phyloP scores from a whole-genome alignment of 2,888 invertebrate species.

The Lasioglossum oenotherae region DNA sequence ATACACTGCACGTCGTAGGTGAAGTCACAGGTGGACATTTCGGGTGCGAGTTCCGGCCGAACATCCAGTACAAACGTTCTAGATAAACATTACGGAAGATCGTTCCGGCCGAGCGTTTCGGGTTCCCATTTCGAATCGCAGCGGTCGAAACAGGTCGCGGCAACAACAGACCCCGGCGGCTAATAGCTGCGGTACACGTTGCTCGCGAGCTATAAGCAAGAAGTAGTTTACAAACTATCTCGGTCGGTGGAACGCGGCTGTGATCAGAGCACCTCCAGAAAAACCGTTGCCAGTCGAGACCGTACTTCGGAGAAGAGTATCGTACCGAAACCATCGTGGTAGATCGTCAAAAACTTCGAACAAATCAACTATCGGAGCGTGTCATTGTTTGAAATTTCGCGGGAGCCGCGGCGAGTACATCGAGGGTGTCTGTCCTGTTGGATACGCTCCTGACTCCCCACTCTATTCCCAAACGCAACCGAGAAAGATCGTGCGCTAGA shows the following conservation, averaged over 20 bases:
- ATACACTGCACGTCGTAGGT: too few relatives aligned
- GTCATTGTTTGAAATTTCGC: neutral
- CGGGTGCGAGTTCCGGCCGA: neutral
- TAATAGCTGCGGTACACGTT: conserved; percentile 52
- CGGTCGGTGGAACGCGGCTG: neutral
- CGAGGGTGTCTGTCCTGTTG: conserved; percentile 12
- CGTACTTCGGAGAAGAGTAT: neutral
- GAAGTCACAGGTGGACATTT: neutral
- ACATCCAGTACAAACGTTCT: neutral
- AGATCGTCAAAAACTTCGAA: neutral
- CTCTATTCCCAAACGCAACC: neutral
- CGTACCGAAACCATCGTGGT: neutral
- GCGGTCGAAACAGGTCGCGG: neutral
- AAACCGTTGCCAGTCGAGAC: neutral
- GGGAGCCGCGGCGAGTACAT: neutral
- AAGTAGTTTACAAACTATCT: conserved; percentile 47
- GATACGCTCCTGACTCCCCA: neutral
- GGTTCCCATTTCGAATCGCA: conserved; percentile 11
- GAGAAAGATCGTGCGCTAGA: neutral
- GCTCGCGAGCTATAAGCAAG: conserved; percentile 28
- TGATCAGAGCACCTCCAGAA: conserved; percentile 6
- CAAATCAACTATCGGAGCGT: neutral
- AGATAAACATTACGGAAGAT: neutral
- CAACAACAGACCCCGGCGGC: conserved; percentile 14
- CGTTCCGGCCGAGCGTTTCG: neutral